Percentiles rank a stretch among this genome's conserved stretches.
These are phyloP conservation scores for Drosophila pseudotakahashii DNA, from an alignment of 2,888 invertebrate species.

Conservation along the genomic window DNA sequence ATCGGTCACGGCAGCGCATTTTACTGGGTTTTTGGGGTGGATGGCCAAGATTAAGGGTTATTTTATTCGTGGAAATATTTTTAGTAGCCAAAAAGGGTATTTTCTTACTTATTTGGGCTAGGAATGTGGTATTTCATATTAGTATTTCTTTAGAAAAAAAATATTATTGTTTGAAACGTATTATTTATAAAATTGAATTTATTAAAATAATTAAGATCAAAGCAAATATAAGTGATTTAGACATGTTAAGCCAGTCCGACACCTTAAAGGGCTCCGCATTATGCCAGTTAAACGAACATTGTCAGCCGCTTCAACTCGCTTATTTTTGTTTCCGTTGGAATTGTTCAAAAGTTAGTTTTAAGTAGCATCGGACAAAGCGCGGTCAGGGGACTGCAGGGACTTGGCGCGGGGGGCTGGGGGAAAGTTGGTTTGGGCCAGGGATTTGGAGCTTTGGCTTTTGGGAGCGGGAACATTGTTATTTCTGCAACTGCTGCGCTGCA, in stretches of 20 bases:
- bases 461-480: conserved; percentile 57
- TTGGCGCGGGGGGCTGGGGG: too few species aligned
- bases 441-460: conserved; percentile 40
- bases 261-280: conserved; percentile 16
- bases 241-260: not conserved
- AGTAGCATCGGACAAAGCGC: conserved; percentile 58
- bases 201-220: too few species aligned
- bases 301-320: conserved; percentile 49
- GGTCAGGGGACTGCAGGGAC: conserved; percentile 7
- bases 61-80: conserved; percentile 12
- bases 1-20: not conserved
- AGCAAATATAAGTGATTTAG: conserved; percentile 45
- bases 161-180: too few species aligned
- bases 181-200: too few species aligned
- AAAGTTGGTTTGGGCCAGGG: conserved; percentile 9
- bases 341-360: conserved; percentile 73
- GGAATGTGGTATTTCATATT: not conserved
- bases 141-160: too few species aligned
- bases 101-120: not conserved
- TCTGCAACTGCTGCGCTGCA: conserved; percentile 57
- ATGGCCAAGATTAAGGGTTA: conserved; percentile 9
- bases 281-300: conserved; percentile 45
- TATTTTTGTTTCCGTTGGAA: conserved; percentile 57
- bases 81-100: not conserved
- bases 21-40: not conserved